These are phyloP conservation scores for Heliopora coerulea DNA, from an alignment of 92 coral and sea anemone genomes.

Conservation along the genomic window DNA sequence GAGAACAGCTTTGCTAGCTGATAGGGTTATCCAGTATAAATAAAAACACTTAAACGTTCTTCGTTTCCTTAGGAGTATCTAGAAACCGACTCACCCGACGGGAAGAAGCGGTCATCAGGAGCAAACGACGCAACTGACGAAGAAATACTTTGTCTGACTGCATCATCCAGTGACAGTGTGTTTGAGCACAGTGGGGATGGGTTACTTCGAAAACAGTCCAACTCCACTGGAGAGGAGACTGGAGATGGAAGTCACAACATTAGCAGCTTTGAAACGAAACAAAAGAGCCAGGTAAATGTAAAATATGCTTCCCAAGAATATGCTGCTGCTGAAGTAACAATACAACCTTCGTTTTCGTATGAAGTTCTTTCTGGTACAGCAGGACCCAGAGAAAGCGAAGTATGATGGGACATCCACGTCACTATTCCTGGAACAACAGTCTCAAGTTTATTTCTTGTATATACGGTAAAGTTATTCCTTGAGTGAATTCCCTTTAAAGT, in stretches of 20 bases:
- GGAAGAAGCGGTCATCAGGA: constrained; percentile 10
- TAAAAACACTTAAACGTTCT: too few relatives aligned
- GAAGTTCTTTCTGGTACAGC: constrained; percentile 7
- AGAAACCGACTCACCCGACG: constrained; percentile 14
- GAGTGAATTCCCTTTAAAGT: too few relatives aligned
- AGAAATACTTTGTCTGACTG: not conserved
- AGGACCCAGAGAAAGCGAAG: constrained; percentile 11
- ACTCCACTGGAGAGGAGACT: not conserved
- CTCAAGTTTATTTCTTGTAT: too few relatives aligned
- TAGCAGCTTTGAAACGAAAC: too few relatives aligned
- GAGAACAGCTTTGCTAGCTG: too few relatives aligned
- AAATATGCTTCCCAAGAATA: not conserved
- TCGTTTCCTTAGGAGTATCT: constrained; percentile 12
- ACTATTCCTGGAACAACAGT: not conserved
- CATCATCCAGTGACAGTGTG: constrained; percentile 20
- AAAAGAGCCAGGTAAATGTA: too few relatives aligned
- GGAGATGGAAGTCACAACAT: not conserved
- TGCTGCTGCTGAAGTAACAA: not conserved
- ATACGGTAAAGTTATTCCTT: too few relatives aligned
- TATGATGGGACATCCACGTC: not conserved
- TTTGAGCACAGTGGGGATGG: not conserved
- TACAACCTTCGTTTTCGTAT: constrained; percentile 9
- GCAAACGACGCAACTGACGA: not conserved
- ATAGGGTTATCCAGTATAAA: too few relatives aligned
- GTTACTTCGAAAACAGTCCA: not conserved